Conservation (phyloP, 2,888 invertebrate species). For the Drosophila leonis region DNA sequence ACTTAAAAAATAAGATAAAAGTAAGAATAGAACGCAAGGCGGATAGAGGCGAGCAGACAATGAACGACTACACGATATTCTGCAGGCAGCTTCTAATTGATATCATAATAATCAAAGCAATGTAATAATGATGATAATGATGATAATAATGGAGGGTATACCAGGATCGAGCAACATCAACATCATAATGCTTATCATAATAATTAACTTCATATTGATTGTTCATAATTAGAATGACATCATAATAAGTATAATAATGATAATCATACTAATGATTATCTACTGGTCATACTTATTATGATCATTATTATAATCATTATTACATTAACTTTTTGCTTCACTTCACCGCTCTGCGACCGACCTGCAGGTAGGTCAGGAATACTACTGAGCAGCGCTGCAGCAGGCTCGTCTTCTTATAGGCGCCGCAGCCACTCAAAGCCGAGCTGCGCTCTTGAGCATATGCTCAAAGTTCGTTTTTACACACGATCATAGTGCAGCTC, state of each 20-base stretch:
- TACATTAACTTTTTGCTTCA: neutral
- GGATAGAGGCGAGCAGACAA: neutral
- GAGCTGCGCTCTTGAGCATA: neutral
- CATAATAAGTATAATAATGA: neutral
- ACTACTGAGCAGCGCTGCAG: neutral
- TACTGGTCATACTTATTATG: neutral
- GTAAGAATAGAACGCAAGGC: neutral
- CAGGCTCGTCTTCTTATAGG: neutral
- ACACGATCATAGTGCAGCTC: neutral
- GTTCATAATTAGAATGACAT: neutral
- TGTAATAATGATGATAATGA: neutral
- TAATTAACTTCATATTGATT: neutral
- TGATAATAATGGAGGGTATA: too few species aligned
- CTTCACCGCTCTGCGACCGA: neutral
- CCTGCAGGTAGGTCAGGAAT: neutral
- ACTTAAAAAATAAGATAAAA: slow-evolving; percentile 31
- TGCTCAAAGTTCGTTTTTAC: neutral
- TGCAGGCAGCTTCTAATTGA: neutral
- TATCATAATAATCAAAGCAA: neutral
- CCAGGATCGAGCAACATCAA: neutral
- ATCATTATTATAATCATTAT: neutral
- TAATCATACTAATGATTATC: neutral
- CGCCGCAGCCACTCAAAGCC: neutral
- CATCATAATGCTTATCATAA: neutral
- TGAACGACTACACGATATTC: neutral